Base-by-base conservation (phyloP, 1,140 invertebrate genomes). In the Tetragnatha versicolor region DNA sequence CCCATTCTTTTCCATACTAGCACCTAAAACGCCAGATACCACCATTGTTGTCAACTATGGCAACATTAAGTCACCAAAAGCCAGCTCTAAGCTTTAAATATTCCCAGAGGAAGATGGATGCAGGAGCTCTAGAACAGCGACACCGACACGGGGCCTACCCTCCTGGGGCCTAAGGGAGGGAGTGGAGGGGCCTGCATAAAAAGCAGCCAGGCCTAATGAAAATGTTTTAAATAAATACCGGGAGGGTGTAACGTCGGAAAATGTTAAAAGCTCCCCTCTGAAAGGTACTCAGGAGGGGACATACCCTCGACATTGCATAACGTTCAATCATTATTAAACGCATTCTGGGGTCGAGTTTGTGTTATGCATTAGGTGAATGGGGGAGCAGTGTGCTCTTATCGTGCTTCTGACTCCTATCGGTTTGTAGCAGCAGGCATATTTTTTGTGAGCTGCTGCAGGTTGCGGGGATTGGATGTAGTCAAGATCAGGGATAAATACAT, bases 181-280 rank as follows among this genome's bases (percentile, higher is more conserved):
- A 37, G 35, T 63, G 14, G 37, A 42, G 63, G 33, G 20, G 7
- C 9, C 22, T 22, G 37, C 9, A 51, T 47, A 66, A 66, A 25
- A 20, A 47, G 22, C 33, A 37, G 33, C 14, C 12, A 42, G 63
- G 63, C 27, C 27, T 9, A 29, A 47, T 47, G 63, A 66, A 66
- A 66, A 66, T 66, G 63, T 66, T 66, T 66, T 66, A 66, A 45
- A 47, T 42, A 66, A 66, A 66, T 66, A 66, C 63, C 39, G 39
- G 12, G 22, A 17, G 42, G 63, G 61, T 65, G 61, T 35, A 37
- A 14, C 14, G 20, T 17, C 7, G 33, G 22, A 42, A n/a, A 7
- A 63, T 39, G 37, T 39, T 63, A 63, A 39, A 39, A 37, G 25
- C 27, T 22, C n/a, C 60, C 55, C 55, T 58, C 29, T 58, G 5